phyloP scores from a whole-genome alignment of 2,113 vertebrate species.

The Mustelus asterias region DNA sequence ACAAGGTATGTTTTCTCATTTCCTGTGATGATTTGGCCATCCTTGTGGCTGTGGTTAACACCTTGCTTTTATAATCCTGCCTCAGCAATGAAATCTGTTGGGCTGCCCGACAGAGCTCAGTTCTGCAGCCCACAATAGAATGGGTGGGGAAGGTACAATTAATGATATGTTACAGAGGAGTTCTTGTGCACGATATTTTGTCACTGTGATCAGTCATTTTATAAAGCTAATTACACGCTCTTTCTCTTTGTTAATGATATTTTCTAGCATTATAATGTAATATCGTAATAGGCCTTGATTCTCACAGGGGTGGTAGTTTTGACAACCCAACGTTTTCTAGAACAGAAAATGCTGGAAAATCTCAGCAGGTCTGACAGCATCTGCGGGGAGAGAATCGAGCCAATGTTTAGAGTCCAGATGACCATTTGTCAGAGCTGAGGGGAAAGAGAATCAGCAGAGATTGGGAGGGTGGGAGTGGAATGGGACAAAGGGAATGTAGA shows the following conservation, averaged over 20 bases:
- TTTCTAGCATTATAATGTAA: neutral
- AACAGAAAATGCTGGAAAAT: too few relatives aligned
- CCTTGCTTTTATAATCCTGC: neutral
- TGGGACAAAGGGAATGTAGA: too few relatives aligned
- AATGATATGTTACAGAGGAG: neutral
- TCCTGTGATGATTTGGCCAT: neutral
- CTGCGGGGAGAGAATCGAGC: too few relatives aligned
- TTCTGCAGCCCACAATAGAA: neutral
- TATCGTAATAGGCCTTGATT: neutral
- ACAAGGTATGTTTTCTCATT: slow-evolving; percentile 5
- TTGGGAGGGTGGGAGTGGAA: too few relatives aligned
- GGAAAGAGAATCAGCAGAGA: too few relatives aligned
- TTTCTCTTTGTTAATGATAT: neutral
- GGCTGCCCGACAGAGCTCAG: neutral
- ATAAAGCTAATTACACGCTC: neutral
- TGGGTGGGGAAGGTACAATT: neutral
- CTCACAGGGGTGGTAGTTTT: neutral
- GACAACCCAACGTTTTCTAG: neutral
- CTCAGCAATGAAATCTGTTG: neutral
- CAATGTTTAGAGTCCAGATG: too few relatives aligned
- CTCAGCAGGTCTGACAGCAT: too few relatives aligned
- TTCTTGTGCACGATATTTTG: neutral
- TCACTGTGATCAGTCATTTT: neutral
- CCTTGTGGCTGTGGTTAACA: neutral
- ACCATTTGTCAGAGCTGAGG: too few relatives aligned